Evolutionary conservation across 2,888 invertebrate genomes (phyloP).

Genomic region (Nomada ferruginata): DNA sequence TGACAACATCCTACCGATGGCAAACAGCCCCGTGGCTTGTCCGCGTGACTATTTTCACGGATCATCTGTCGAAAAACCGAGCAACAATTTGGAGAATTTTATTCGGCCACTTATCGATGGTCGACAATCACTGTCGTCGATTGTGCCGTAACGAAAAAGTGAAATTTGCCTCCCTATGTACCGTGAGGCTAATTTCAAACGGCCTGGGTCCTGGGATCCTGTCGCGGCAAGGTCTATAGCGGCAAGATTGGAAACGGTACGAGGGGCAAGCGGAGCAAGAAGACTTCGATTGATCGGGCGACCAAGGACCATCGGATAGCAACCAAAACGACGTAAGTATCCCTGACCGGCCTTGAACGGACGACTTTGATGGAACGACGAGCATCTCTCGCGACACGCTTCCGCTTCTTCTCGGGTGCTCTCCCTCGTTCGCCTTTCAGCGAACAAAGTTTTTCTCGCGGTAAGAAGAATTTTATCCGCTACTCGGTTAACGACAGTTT

Average conservation of each 20-base stretch:
- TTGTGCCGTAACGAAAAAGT: too few species aligned
- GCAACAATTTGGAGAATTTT: background rate
- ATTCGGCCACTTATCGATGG: background rate
- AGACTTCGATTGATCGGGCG: conserved; percentile 51
- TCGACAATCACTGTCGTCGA: background rate
- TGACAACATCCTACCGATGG: background rate
- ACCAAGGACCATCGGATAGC: conserved; percentile 45
- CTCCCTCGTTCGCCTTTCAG: conserved; percentile 25
- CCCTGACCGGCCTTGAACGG: conserved; percentile 50
- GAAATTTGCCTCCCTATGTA: conserved; percentile 34
- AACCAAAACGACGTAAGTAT: conserved; percentile 45
- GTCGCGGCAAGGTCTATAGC: conserved; percentile 34
- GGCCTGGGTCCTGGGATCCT: conserved; percentile 22
- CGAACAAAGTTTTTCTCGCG: conserved; percentile 60
- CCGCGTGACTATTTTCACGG: background rate
- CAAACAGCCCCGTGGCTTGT: background rate
- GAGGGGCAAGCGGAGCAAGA: background rate
- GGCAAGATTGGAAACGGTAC: conserved; percentile 30
- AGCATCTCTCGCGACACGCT: conserved; percentile 55
- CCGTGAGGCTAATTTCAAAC: conserved; percentile 34
- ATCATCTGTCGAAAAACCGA: conserved; percentile 8
- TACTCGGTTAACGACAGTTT: conserved; percentile 66
- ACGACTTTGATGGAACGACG: conserved; percentile 59
- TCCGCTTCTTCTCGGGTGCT: conserved; percentile 27
- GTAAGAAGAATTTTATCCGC: conserved; percentile 65